phyloP scores from a whole-genome alignment of 2,797 vertebrate genomes.

The Glossophaga mutica region DNA sequence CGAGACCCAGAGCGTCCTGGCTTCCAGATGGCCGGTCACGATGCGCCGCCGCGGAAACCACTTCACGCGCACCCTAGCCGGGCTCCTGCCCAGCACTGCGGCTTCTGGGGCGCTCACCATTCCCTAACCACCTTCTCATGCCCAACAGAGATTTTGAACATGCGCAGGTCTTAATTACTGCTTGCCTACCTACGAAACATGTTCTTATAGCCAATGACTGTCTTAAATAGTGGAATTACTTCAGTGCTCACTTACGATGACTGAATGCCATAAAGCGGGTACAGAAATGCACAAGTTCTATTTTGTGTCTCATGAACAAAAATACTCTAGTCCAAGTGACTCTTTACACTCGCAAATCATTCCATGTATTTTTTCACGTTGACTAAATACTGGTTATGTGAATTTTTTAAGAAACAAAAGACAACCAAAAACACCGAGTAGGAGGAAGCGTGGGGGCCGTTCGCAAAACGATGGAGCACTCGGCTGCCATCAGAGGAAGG shows the following conservation, averaged over 20 bases:
- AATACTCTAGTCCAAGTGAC: background rate
- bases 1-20: background rate
- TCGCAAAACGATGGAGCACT: slow-evolving; percentile 7
- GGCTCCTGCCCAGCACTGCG: background rate
- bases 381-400: background rate
- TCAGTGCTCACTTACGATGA: background rate
- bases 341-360: background rate
- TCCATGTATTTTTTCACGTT: background rate
- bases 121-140: background rate
- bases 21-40: background rate
- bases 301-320: background rate
- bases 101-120: background rate
- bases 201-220: background rate
- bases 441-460: background rate
- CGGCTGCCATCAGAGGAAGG: background rate
- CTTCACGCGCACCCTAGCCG: background rate
- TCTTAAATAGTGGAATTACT: background rate
- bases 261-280: background rate
- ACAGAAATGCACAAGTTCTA: background rate
- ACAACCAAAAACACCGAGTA: background rate
- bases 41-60: too few relatives aligned
- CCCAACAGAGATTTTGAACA: background rate
- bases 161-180: background rate
- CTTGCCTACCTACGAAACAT: background rate
- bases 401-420: background rate